Percentiles rank a stretch among this genome's conserved stretches.
These are phyloP conservation scores for Tenthredo scrophulariae DNA, from an alignment of 2,888 invertebrate genomes.

Conservation along the genomic window DNA sequence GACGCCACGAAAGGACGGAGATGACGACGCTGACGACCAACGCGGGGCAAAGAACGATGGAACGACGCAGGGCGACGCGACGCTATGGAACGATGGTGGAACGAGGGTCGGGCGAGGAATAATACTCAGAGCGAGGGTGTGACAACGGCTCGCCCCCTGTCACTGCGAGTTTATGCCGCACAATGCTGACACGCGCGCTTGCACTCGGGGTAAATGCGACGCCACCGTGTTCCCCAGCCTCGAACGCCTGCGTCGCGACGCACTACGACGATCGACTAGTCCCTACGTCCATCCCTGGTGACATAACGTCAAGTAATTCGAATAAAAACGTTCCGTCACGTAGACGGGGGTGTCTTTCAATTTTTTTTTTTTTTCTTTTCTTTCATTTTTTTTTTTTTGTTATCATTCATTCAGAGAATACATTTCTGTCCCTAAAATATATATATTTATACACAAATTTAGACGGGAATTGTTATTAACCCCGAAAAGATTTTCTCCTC, in stretches of 20 bases:
- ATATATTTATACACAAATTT: not conserved
- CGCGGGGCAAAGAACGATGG: slow-evolving; percentile 20
- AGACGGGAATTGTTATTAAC: not conserved
- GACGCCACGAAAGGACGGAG: slow-evolving; percentile 27
- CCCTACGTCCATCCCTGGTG: not conserved
- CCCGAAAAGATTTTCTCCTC: not conserved
- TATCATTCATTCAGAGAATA: not conserved
- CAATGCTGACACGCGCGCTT: slow-evolving; percentile 64
- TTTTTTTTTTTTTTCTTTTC: not conserved
- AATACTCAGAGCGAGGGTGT: slow-evolving; percentile 58
- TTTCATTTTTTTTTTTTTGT: not conserved
- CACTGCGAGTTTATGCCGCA: slow-evolving; percentile 66
- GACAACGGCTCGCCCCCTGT: slow-evolving; percentile 66
- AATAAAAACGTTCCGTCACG: not conserved
- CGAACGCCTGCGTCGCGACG: slow-evolving; percentile 36
- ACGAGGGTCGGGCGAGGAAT: slow-evolving; percentile 43
- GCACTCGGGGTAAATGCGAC: slow-evolving; percentile 51
- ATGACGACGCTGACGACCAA: slow-evolving; percentile 32
- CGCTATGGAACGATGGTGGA: slow-evolving; percentile 1
- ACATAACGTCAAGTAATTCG: slow-evolving; percentile 4
- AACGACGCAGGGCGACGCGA: not conserved
- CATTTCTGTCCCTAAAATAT: not conserved
- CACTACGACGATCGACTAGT: slow-evolving; percentile 20
- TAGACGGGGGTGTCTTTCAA: slow-evolving; percentile 1
- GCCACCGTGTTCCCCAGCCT: not conserved